Conservation (phyloP, 2,888 invertebrate species). For the Eristalis pertinax region DNA sequence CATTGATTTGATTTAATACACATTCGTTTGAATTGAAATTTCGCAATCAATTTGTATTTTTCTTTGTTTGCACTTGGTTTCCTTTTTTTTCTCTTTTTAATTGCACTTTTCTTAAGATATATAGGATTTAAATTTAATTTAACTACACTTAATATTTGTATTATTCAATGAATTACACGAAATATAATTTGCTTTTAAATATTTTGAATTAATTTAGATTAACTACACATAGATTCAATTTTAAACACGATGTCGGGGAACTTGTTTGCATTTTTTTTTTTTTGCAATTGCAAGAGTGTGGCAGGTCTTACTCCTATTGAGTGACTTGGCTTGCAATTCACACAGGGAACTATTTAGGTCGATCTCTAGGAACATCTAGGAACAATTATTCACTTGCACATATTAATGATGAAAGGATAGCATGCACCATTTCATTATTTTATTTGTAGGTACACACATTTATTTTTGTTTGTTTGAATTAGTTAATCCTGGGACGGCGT, state of each 20-base stretch:
- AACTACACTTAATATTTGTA: neutral
- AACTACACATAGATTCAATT: neutral
- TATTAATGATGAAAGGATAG: neutral
- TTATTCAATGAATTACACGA: neutral
- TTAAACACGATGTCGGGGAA: neutral
- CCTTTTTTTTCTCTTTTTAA: neutral
- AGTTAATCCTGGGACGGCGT: neutral
- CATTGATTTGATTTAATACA: neutral
- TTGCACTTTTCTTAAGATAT: neutral
- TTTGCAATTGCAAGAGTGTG: neutral
- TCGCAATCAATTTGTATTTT: neutral
- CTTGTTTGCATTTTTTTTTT: neutral
- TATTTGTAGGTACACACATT: neutral
- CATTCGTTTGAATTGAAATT: neutral
- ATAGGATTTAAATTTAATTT: neutral
- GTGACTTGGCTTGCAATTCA: neutral
- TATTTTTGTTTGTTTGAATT: neutral
- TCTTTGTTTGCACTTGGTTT: neutral
- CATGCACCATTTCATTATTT: too few species aligned
- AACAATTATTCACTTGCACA: slow-evolving; percentile 1
- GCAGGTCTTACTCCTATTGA: neutral
- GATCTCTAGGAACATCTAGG: neutral
- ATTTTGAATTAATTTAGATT: neutral
- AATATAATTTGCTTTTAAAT: neutral
- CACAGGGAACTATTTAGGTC: neutral